Evolutionary conservation across 2,113 vertebrate genomes (phyloP).

Genomic region (Callaeas wilsoni): DNA sequence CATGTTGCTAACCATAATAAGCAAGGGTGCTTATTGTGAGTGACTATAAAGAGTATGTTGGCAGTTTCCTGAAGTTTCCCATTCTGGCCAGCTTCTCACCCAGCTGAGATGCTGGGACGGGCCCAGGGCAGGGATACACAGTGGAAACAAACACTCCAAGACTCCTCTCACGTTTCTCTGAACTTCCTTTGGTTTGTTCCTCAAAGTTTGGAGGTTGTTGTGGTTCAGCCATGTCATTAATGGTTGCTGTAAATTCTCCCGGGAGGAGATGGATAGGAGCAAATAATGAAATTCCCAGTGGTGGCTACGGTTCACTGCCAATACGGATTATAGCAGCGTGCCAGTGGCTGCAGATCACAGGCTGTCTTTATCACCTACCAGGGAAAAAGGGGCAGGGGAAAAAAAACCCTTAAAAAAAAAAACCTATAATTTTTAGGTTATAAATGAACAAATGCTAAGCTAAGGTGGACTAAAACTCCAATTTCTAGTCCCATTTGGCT

Average conservation of each 20-base stretch:
- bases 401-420: no score
- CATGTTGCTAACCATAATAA: background rate
- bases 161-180: background rate
- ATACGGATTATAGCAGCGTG: background rate
- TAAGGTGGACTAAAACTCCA: background rate
- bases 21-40: background rate
- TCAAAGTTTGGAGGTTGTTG: background rate
- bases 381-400: background rate
- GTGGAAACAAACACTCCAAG: background rate
- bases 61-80: background rate
- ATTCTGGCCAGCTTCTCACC: fast-evolving
- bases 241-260: background rate
- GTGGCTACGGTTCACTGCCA: background rate
- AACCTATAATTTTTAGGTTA: background rate
- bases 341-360: background rate
- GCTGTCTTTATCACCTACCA: background rate
- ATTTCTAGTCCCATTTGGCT: background rate
- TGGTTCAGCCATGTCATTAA: background rate
- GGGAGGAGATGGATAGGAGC: background rate
- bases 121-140: background rate
- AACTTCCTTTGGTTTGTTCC: background rate
- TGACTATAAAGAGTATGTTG: background rate
- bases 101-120: background rate
- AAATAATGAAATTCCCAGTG: background rate
- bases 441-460: background rate